These are phyloP conservation scores for Tiphia femorata DNA, from an alignment of 2,888 invertebrate species.

Conservation along the genomic window DNA sequence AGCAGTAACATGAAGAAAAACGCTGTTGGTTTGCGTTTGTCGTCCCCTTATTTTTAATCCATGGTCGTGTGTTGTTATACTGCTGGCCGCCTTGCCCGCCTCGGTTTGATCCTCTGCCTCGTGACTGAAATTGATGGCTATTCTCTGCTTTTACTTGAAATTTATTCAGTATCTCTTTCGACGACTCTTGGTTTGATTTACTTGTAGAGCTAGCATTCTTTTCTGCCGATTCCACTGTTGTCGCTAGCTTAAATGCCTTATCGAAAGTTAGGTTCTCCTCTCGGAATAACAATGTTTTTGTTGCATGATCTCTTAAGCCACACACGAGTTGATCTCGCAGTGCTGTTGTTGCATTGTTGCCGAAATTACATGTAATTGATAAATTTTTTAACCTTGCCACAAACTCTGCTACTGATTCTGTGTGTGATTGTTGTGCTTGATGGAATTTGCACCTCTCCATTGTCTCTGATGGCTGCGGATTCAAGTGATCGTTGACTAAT, in stretches of 20 bases:
- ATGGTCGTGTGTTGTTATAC: too few relatives aligned
- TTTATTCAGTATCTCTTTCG: not conserved
- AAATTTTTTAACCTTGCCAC: constrained; percentile 23
- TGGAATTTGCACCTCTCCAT: constrained; percentile 33
- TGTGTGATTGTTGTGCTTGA: constrained; percentile 17
- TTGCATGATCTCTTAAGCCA: constrained; percentile 18
- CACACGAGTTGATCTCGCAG: constrained; percentile 35
- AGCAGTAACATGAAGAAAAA: constrained; percentile 16
- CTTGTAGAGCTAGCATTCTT: constrained; percentile 8
- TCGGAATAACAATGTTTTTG: constrained; percentile 12
- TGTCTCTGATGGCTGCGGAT: constrained; percentile 19
- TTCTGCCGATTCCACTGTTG: constrained; percentile 14
- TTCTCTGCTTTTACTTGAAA: not conserved
- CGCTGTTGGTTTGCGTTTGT: constrained; percentile 7
- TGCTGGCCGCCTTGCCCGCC: not conserved
- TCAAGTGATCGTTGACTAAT: constrained; percentile 20
- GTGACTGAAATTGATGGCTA: not conserved
- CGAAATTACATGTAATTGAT: constrained; percentile 28
- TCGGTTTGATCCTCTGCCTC: not conserved
- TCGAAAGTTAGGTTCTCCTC: constrained; percentile 17
- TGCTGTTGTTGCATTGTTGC: constrained; percentile 14
- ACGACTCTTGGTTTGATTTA: not conserved
- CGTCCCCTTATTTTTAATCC: too few relatives aligned
- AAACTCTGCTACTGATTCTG: constrained; percentile 25
- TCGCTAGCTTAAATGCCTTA: constrained; percentile 11